Evolutionary conservation across 1,140 invertebrate genomes (phyloP), one percentile per base, ranked within the genome.

Genomic region (Bombus turneri): DNA sequence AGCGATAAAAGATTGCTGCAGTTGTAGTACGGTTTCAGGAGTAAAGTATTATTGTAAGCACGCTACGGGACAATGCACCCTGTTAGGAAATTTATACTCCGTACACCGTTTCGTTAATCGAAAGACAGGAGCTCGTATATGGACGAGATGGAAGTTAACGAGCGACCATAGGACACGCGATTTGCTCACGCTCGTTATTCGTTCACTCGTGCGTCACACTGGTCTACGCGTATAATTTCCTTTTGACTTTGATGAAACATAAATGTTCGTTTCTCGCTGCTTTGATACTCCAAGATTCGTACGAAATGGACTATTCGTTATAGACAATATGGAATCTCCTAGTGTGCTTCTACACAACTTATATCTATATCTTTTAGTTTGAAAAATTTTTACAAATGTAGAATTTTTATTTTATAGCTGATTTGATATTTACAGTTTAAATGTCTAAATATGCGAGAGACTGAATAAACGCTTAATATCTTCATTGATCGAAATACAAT

Each of bases 141-240:
- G 66, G 66, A 68, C 66, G 66, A 68, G 66, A 68, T 34, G 66
- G 66, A 68, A 68, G 66, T 68, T 68, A 68, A 68, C 66, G 66
- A 68, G 66, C 66, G 66, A 8, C 66, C 66, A 68, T 68, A 34
- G 66, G 34, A 68, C 66, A 68, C 66, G 66, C 66, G 66, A 68
- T 68, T 8, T 68, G 66, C 31, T 34, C 31, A 15, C 66, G 66
- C 31, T 68, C 66, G 34, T 68, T 68, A 34, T 34, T 68, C 66
- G 31, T 37, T 22, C 31, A 8, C 31, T 66, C n/a, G 13, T 31
- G 64, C 31, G 15, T 18, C 64, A 18, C 31, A 5, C 13, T 18
- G 13, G 13, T 18, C 64, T 22, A 68, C 34, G 31, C 31, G 66
- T 68, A 68, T 68, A 68, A 68, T 68, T 37, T 37, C 8, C 66